phyloP scores from a whole-genome alignment of 92 coral and sea anemone species.

The Paragorgia papillata region DNA sequence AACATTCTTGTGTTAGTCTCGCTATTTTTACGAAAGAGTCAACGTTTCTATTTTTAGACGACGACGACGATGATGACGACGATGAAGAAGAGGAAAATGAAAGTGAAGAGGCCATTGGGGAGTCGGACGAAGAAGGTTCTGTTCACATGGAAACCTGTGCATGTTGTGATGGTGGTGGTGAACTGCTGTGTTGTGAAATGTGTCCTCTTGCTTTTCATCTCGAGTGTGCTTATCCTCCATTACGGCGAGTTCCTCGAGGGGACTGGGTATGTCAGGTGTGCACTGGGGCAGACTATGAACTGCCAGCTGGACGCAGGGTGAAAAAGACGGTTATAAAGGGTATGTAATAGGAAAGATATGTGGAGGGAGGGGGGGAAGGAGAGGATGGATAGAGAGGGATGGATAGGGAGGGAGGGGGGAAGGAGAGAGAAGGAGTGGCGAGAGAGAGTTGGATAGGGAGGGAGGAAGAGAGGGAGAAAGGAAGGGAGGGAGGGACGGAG shows the following conservation, averaged over 20 bases:
- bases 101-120: neutral
- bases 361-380: too few relatives aligned
- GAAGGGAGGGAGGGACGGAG: too few relatives aligned
- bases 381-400: too few relatives aligned
- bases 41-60: conserved; percentile 1
- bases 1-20: too few relatives aligned
- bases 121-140: conserved; percentile 50
- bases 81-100: conserved; percentile 56
- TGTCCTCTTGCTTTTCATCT: conserved; percentile 95
- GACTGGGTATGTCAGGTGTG: conserved; percentile 99
- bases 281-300: conserved; percentile 91
- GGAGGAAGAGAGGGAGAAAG: too few relatives aligned
- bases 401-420: too few relatives aligned
- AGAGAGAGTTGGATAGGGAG: too few relatives aligned
- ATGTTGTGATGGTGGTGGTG: conserved; percentile 84
- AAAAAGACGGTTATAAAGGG: conserved; percentile 91
- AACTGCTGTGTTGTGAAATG: conserved; percentile 92
- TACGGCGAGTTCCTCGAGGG: conserved; percentile 97
- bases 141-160: conserved; percentile 94
- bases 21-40: neutral
- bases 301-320: conserved; percentile 74
- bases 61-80: neutral
- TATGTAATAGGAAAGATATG: conserved; percentile 3
- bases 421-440: too few relatives aligned
- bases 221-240: conserved; percentile 90